Evolutionary conservation across 2,888 invertebrate genomes (phyloP), one percentile per base, ranked within the genome.

Genomic region (Bombylius major): DNA sequence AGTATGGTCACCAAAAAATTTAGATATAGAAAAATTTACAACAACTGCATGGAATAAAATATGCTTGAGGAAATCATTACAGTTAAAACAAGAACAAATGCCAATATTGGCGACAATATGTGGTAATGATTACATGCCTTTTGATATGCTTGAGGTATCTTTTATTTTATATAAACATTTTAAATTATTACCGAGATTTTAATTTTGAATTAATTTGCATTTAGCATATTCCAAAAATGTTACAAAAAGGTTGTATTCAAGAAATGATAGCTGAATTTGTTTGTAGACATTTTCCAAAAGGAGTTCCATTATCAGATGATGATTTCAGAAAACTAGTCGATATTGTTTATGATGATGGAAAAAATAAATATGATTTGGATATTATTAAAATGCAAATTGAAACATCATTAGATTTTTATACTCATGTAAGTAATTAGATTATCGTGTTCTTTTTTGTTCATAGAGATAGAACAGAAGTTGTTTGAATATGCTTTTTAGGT

Each of bases 51-150:
- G 56, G 58, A 54, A 58, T 47, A 60, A 60, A 50, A 32, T 13
- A 5, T 42, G 23, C 7, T 45, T 60, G 5, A 14, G 58, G 13
- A n/a, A 48, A 12, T 39, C 55, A 12, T 47, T 60, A 13, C 31
- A 47, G 6, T 52, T 60, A n/a, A n/a, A 33, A 14, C 58, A 56
- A 47, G 42, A 48, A 8, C 60, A 60, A 44, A 58, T 60, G 58
- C 60, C 60, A 44, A 54, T 60, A 47, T 58, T 55, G 23, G 55
- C 60, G 46, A 55, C 54, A 31, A 31, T 60, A 14, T 31, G 51
- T n/a, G 60, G 60, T 42, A 60, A 58, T 48, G 60, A 57, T 47
- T 55, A 14, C 23, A 50, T 55, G 12, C 14, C 47, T 14, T 36
- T 31, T 34, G 56, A 56, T 32, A 48, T 42, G 14, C 50, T 57